phyloP scores from a whole-genome alignment of 2,888 invertebrate genomes.

The Hypomecis atomaria region DNA sequence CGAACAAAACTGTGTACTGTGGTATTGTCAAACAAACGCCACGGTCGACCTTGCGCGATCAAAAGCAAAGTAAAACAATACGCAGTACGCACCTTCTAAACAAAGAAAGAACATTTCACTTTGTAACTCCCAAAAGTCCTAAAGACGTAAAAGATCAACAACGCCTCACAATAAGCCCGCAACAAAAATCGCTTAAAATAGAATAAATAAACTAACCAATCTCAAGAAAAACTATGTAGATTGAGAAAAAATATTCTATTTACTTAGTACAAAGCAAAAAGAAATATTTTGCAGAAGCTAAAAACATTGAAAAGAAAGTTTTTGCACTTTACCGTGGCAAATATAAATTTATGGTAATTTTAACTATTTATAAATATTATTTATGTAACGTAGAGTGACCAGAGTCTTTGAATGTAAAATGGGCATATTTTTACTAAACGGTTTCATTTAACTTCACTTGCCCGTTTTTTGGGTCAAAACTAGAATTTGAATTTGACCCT shows the following conservation, averaged over 20 bases:
- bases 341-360: too few species aligned
- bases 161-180: neutral
- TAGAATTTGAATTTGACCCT: too few species aligned
- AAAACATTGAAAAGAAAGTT: neutral
- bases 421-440: too few species aligned
- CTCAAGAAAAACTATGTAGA: slow-evolving; percentile 6
- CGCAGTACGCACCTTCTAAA: neutral
- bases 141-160: slow-evolving; percentile 4
- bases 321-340: neutral
- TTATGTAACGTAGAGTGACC: too few species aligned
- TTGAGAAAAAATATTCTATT: neutral
- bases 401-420: too few species aligned
- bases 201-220: neutral
- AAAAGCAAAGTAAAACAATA: neutral
- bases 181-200: neutral
- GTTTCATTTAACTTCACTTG: too few species aligned
- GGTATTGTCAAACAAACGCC: too few species aligned
- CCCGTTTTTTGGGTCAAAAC: too few species aligned
- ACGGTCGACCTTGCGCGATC: too few species aligned
- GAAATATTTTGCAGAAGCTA: neutral
- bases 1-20: too few species aligned
- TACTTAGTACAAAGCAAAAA: neutral
- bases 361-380: too few species aligned
- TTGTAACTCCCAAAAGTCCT: neutral
- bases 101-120: slow-evolving; percentile 8